Evolutionary conservation across 2,797 vertebrate species (phyloP).

Genomic region (Manis javanica): DNA sequence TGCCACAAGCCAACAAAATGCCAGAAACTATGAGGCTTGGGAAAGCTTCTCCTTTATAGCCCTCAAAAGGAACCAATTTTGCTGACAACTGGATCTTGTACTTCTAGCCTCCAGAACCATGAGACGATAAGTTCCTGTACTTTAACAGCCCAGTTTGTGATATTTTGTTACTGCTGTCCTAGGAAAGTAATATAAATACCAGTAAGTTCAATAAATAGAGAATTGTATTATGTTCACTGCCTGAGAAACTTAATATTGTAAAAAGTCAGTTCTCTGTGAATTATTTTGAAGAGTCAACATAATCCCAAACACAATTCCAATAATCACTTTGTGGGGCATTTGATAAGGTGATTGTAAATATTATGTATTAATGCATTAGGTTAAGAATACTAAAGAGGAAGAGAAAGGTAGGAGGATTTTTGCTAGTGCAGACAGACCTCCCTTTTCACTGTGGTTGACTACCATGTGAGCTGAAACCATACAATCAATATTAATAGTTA

Average conservation of each 20-base stretch:
- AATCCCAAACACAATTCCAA: neutral
- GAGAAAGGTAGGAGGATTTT: neutral
- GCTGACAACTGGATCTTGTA: neutral
- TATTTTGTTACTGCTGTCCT: neutral
- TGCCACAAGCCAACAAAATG: neutral
- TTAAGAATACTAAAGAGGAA: neutral
- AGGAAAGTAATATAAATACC: neutral
- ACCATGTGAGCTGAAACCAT: neutral
- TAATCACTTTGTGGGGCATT: neutral
- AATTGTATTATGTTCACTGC: neutral
- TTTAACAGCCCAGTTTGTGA: neutral
- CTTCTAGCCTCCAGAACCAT: neutral
- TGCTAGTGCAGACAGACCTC: neutral
- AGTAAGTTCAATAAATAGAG: neutral
- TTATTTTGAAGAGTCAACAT: slow-evolving; percentile 48
- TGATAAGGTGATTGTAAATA: slow-evolving; percentile 22
- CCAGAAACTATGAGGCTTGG: neutral
- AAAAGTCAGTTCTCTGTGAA: neutral
- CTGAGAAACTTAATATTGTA: neutral
- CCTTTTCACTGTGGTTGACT: neutral
- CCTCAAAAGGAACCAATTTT: neutral
- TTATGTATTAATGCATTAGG: neutral
- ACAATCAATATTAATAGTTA: neutral
- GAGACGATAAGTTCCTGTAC: neutral
- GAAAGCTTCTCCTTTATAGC: neutral